These are phyloP conservation scores for Tychaedon coryphoeus DNA, from an alignment of 2,113 vertebrate species.

Conservation along the genomic window DNA sequence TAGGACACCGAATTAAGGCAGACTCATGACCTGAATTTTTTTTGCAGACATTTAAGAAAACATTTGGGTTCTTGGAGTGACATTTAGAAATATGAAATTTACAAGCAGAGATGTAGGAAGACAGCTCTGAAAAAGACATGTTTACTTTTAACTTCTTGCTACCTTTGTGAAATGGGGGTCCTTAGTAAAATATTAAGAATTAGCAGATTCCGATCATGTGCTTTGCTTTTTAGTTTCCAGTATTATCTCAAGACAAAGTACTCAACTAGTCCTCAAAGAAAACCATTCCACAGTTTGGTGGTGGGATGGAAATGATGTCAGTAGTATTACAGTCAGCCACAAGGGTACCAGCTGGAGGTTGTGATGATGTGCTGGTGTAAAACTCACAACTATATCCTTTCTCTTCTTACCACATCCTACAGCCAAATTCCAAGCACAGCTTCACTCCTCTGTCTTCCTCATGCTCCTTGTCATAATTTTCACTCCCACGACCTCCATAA, in stretches of 20 bases:
- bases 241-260: background rate
- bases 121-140: background rate
- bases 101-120: background rate
- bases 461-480: background rate
- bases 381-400: background rate
- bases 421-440: background rate
- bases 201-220: fast-evolving
- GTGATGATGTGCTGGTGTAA: background rate
- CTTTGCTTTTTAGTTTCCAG: background rate
- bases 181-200: background rate
- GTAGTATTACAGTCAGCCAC: background rate
- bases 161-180: fast-evolving
- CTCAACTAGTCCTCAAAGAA: background rate
- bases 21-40: background rate
- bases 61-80: background rate
- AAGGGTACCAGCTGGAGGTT: fast-evolving
- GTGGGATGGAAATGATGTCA: background rate
- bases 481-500: background rate
- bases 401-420: background rate
- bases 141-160: background rate
- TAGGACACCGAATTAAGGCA: background rate
- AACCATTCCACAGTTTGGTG: fast-evolving
- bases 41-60: background rate
- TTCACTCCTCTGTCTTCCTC: background rate
- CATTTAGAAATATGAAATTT: background rate